Base-by-base conservation (phyloP, 2,888 invertebrate genomes). In the Leptinotarsa tumamoca region DNA sequence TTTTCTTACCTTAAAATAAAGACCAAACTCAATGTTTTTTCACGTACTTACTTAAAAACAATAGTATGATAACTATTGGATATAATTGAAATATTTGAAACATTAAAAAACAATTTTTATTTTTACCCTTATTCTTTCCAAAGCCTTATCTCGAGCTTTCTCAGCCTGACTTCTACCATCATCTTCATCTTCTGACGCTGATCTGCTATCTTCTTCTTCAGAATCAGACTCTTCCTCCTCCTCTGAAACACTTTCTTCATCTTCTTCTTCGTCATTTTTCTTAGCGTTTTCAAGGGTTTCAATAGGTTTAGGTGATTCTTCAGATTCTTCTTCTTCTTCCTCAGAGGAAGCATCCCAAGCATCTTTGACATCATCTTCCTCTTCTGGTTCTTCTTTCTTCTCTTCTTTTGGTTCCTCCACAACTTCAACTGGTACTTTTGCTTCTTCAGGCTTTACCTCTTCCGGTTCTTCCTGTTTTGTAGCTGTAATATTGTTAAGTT, bases 321-420 rank as follows among this genome's bases (percentile, higher is more conserved):
- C 88, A 5, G 87, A 88, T 80, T 92, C 92, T 73, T 90, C 91
- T 58, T 90, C 92, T 58, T 90, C 92, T 27, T 90, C 91, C n/a
- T 84, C 84, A 7, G 91, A 91, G 15, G 91, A 91, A 67, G 94
- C 95, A 88, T 96, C 96, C 96, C 96, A 96, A 0, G 95, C 92
- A 83, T 96, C 95, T 87, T 96, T 96, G 0, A 96, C 92, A 77
- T 92, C 92, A 81, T 90, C 91, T 7, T 86, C 87, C 54, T 88
- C 87, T 74, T 86, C 82, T 83, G 83, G 85, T 82, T 85, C 83
- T 54, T 84, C 82, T 74, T 82, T 85, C 81, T 84, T 83, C 54
- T 83, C 82, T 76, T 82, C 81, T 63, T 80, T 67, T 63, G 72
- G 52, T 75, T 81, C 79, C 63, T 74, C 83, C 4, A 23, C 23